These are phyloP conservation scores for Drosophila subsilvestris DNA, from an alignment of 2,888 invertebrate genomes.

Conservation along the genomic window DNA sequence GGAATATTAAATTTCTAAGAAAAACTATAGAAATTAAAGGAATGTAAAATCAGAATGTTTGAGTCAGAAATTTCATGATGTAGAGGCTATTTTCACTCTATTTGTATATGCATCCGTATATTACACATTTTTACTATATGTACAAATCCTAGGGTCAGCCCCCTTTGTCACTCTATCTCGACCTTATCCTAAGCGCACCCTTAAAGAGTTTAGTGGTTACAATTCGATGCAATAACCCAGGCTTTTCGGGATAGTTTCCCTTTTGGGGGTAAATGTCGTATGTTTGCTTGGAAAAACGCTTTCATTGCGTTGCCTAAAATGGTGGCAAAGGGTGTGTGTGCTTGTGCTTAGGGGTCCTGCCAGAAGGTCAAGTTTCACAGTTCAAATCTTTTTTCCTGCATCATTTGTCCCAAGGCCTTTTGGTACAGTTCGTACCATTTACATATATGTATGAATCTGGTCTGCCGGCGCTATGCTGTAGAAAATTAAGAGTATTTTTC, in stretches of 20 bases:
- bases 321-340: conserved; percentile 47
- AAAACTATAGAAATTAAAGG: too few relatives aligned
- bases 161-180: neutral
- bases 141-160: neutral
- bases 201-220: conserved; percentile 56
- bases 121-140: neutral
- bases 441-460: too few relatives aligned
- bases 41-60: too few relatives aligned
- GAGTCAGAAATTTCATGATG: too few relatives aligned
- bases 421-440: conserved; percentile 17
- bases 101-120: too few relatives aligned
- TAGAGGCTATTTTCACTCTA: too few relatives aligned
- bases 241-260: conserved; percentile 22
- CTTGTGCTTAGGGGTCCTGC: conserved; percentile 6
- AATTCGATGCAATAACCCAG: conserved; percentile 6
- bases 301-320: conserved; percentile 50
- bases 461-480: neutral
- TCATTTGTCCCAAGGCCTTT: neutral
- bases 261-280: conserved; percentile 61
- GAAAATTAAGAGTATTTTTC: neutral
- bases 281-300: conserved; percentile 53
- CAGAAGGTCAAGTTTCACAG: conserved; percentile 39
- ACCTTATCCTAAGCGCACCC: conserved; percentile 36
- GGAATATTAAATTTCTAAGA: too few relatives aligned
- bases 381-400: conserved; percentile 57